Percentiles rank a stretch among this genome's conserved stretches.
These are phyloP conservation scores for Coelopa pilipes DNA, from an alignment of 2,888 invertebrate species.

Conservation along the genomic window DNA sequence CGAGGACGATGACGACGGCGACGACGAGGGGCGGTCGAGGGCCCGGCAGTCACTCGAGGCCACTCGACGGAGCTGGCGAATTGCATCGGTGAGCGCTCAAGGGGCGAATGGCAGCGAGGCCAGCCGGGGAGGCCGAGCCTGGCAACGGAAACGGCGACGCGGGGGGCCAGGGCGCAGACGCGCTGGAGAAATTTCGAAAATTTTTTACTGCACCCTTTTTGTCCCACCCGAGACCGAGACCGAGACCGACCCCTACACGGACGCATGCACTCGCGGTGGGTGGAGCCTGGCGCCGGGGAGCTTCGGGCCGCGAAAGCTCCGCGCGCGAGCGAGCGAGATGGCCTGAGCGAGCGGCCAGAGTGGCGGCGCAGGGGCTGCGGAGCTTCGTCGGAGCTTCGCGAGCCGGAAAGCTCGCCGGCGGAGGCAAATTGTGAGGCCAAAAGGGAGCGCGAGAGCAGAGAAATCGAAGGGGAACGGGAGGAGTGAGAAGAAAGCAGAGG, in stretches of 20 bases:
- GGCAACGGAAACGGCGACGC: background rate
- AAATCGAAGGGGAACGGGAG: no score
- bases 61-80: slow-evolving; percentile 21
- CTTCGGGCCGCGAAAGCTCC: no score
- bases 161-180: slow-evolving; percentile 13
- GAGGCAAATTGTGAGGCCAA: no score
- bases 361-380: no score
- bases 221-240: background rate
- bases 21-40: background rate
- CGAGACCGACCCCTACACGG: slow-evolving; percentile 9
- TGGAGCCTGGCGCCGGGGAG: no score
- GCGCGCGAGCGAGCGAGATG: no score
- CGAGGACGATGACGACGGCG: background rate
- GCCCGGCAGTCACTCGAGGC: slow-evolving; percentile 28
- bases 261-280: background rate
- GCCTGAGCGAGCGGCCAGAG: no score
- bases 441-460: no score
- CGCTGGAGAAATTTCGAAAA: background rate
- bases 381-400: no score
- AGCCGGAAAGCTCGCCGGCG: no score
- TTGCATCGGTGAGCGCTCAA: slow-evolving; percentile 34
- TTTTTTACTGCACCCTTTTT: background rate
- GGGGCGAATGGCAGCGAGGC: slow-evolving; percentile 22
- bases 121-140: background rate
- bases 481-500: no score